phyloP scores from a whole-genome alignment of 2,888 invertebrate genomes.

The Rhaphigaster nebulosa region DNA sequence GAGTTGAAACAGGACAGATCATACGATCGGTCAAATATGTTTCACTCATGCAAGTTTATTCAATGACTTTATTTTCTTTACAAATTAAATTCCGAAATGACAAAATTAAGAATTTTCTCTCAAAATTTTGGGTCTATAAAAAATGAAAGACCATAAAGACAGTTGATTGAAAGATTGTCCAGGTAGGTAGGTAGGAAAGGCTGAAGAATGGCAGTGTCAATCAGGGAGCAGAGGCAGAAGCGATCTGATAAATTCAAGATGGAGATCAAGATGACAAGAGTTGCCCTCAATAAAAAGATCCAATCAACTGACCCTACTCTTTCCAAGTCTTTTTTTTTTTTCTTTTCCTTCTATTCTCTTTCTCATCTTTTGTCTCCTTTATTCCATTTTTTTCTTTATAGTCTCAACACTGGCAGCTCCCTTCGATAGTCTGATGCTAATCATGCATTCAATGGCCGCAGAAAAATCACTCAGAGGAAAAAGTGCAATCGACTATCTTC shows the following conservation, averaged over 20 bases:
- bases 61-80: too few relatives aligned
- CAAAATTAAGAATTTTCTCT: not conserved
- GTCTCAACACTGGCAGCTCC: conserved; percentile 15
- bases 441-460: conserved; percentile 14
- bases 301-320: conserved; percentile 40
- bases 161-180: conserved; percentile 17
- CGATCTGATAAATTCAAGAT: conserved; percentile 39
- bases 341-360: conserved; percentile 20
- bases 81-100: too few relatives aligned
- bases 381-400: conserved; percentile 16
- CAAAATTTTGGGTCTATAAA: not conserved
- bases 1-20: too few relatives aligned
- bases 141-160: not conserved
- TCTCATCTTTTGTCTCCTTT: conserved; percentile 24
- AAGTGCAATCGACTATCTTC: not conserved
- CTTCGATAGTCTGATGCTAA: not conserved
- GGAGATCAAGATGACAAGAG: conserved; percentile 31
- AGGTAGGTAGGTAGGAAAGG: not conserved
- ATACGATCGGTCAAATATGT: too few relatives aligned
- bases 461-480: not conserved
- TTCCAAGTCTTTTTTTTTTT: not conserved
- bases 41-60: too few relatives aligned
- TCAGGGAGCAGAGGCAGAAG: conserved; percentile 18
- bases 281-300: conserved; percentile 49
- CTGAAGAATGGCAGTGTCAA: not conserved